These are phyloP conservation scores for Scaptomyza montana DNA, from an alignment of 1,140 invertebrate species.

Conservation along the genomic window DNA sequence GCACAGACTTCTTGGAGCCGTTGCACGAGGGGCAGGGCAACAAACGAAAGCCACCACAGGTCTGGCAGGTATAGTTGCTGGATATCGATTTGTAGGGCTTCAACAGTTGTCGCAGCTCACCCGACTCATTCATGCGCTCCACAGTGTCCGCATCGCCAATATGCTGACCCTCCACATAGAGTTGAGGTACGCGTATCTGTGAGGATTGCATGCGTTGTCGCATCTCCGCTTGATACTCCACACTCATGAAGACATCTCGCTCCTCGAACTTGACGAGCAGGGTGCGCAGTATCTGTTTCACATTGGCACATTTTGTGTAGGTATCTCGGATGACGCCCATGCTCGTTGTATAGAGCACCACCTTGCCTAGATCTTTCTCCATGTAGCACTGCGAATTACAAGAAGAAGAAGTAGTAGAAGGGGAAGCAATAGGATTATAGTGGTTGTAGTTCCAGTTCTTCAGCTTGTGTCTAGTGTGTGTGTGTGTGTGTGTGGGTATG, in stretches of 20 bases:
- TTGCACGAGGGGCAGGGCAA: slow-evolving; percentile 95
- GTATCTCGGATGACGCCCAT: slow-evolving; percentile 96
- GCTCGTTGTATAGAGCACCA: slow-evolving; percentile 96
- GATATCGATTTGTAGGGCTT: slow-evolving; percentile 94
- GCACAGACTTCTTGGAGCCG: slow-evolving; percentile 97
- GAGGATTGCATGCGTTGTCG: slow-evolving; percentile 90
- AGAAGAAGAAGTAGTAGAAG: slow-evolving; percentile 2
- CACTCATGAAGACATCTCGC: slow-evolving; percentile 96
- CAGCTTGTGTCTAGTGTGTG: slow-evolving; percentile 12
- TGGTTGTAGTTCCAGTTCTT: slow-evolving; percentile 46
- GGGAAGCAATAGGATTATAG: slow-evolving; percentile 45
- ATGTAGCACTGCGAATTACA: slow-evolving; percentile 90
- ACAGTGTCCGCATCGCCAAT: slow-evolving; percentile 95
- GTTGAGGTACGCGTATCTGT: slow-evolving; percentile 92
- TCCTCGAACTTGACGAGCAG: slow-evolving; percentile 97
- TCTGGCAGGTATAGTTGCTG: slow-evolving; percentile 90
- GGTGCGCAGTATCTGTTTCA: slow-evolving; percentile 96
- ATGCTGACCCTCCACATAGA: slow-evolving; percentile 96
- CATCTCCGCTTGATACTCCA: slow-evolving; percentile 94
- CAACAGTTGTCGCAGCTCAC: slow-evolving; percentile 93
- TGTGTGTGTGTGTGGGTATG: not conserved
- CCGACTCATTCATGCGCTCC: slow-evolving; percentile 95
- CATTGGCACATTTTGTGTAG: slow-evolving; percentile 94
- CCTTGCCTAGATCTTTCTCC: slow-evolving; percentile 94
- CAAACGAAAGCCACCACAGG: slow-evolving; percentile 95